Percentiles rank a stretch among this genome's conserved stretches.
Evolutionary conservation across 1,140 invertebrate genomes (phyloP).

Genomic region (Drosophila lacteicornis): DNA sequence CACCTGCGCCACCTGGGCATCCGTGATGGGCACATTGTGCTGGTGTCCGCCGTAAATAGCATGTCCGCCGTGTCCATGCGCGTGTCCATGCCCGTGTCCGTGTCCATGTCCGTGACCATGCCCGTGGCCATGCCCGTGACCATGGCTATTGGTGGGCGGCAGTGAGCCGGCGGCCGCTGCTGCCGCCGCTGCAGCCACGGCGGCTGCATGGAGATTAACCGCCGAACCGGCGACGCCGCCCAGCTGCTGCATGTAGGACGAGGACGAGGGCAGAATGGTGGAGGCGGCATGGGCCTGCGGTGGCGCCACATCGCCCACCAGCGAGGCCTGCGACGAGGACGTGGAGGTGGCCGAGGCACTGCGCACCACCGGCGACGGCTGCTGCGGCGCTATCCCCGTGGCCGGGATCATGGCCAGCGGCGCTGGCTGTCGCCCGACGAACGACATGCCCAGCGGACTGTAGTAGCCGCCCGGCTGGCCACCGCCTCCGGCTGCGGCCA

Average conservation of each 20-base stretch:
- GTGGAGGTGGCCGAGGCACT: slow-evolving; percentile 81
- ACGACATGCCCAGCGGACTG: slow-evolving; percentile 67
- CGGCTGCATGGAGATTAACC: slow-evolving; percentile 72
- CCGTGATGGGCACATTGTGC: slow-evolving; percentile 84
- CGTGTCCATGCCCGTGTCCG: slow-evolving; percentile 6
- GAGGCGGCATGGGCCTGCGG: slow-evolving; percentile 80
- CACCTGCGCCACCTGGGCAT: slow-evolving; percentile 88
- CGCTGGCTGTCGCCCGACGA: slow-evolving; percentile 48
- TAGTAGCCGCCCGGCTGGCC: slow-evolving; percentile 70
- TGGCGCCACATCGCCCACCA: slow-evolving; percentile 77
- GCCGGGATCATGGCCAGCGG: slow-evolving; percentile 67
- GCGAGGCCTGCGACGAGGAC: slow-evolving; percentile 77
- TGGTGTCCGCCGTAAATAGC: slow-evolving; percentile 33
- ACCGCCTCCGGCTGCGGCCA: slow-evolving; percentile 36
- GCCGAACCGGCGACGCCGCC: slow-evolving; percentile 45
- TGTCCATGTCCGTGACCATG: slow-evolving; percentile 28
- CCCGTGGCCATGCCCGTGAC: slow-evolving; percentile 28
- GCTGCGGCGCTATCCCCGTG: slow-evolving; percentile 71
- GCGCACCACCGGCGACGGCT: slow-evolving; percentile 76
- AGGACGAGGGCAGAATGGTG: slow-evolving; percentile 66
- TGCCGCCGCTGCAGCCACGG: slow-evolving; percentile 61
- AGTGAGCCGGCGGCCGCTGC: slow-evolving; percentile 49
- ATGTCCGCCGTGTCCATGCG: slow-evolving; percentile 1
- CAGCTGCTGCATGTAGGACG: slow-evolving; percentile 66
- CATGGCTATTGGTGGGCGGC: slow-evolving; percentile 56